phyloP scores from a whole-genome alignment of 64 coral and sea anemone species.

The Cladopsammia gracilis region DNA sequence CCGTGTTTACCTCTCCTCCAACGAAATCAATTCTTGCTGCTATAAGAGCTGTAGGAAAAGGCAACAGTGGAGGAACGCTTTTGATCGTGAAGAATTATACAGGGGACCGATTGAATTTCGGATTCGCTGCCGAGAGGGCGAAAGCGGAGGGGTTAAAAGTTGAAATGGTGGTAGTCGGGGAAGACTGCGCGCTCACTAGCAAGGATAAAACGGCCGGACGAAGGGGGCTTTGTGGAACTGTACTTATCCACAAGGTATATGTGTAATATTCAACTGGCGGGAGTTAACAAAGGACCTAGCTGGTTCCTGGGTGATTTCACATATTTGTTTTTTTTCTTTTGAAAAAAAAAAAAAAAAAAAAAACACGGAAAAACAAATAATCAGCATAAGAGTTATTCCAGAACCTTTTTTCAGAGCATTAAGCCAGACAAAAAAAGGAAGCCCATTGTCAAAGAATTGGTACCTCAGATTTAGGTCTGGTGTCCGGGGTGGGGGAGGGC shows the following conservation, averaged over 20 bases:
- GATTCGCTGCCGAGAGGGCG: conserved; percentile 89
- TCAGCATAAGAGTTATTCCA: too few relatives aligned
- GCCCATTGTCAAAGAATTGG: too few relatives aligned
- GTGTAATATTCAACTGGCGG: neutral
- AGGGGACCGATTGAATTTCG: conserved; percentile 94
- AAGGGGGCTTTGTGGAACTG: conserved; percentile 94
- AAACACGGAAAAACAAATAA: too few relatives aligned
- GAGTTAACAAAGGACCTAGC: too few relatives aligned
- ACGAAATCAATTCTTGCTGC: conserved; percentile 93
- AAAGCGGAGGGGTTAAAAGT: conserved; percentile 90
- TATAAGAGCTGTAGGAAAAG: conserved; percentile 84
- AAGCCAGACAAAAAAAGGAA: too few relatives aligned
- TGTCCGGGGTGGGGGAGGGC: too few relatives aligned
- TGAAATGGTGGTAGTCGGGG: conserved; percentile 89
- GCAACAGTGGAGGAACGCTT: conserved; percentile 77
- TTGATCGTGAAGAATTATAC: conserved; percentile 99
- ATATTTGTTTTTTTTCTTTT: too few relatives aligned
- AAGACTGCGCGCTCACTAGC: conserved; percentile 96
- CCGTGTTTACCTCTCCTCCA: conserved; percentile 93
- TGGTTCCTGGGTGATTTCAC: too few relatives aligned
- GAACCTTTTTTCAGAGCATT: too few relatives aligned
- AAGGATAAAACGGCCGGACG: conserved; percentile 94
- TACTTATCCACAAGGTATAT: conserved; percentile 94
- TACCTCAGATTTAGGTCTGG: too few relatives aligned
- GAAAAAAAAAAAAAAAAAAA: too few relatives aligned